Percentiles rank a stretch among this genome's conserved stretches.
phyloP scores from a whole-genome alignment of 2,113 vertebrate genomes.

The Enhydra lutris region DNA sequence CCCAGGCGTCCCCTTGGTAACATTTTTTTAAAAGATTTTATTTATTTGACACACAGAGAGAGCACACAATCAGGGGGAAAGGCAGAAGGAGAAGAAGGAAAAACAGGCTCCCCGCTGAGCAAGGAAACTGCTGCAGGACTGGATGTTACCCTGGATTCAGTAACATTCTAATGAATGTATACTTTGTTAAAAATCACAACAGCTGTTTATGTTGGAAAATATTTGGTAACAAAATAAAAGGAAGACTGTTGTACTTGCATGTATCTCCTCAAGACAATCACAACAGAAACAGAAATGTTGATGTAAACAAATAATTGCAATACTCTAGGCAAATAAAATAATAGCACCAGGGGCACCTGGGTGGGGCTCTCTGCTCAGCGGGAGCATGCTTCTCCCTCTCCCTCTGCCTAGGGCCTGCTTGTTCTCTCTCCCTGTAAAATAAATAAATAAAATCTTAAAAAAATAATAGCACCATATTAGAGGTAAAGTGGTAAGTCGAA shows the following conservation, averaged over 20 bases:
- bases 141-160: neutral
- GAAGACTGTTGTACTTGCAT: neutral
- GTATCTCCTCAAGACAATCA: neutral
- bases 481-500: neutral
- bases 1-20: neutral
- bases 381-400: too few species aligned
- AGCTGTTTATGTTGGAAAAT: neutral
- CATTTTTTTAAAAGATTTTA: neutral
- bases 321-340: neutral
- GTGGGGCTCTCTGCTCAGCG: too few species aligned
- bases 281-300: slow-evolving; percentile 26
- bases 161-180: neutral
- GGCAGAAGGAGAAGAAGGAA: neutral
- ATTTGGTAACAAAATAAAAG: neutral
- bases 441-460: too few species aligned
- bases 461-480: neutral
- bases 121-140: neutral
- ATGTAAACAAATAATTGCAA: neutral
- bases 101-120: neutral
- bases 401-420: too few species aligned
- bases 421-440: too few species aligned
- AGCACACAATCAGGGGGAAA: neutral
- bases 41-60: neutral
- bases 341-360: too few species aligned
- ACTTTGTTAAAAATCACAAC: neutral